Conservation (phyloP, 2,113 vertebrate genomes). For the Suncus etruscus region DNA sequence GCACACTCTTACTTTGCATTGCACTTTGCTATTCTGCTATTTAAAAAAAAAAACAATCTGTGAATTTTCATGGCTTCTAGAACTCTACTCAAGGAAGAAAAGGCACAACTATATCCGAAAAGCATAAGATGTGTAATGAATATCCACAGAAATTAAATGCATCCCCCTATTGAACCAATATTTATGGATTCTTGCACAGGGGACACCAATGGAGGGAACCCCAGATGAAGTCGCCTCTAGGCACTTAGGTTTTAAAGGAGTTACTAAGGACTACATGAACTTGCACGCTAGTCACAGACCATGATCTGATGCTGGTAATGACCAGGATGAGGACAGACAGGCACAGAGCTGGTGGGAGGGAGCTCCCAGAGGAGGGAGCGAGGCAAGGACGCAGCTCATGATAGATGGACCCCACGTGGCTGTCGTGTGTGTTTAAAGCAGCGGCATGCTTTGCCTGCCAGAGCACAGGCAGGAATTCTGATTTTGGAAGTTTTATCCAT, state of each 20-base stretch:
- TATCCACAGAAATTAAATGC: neutral
- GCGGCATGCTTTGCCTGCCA: neutral
- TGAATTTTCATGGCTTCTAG: neutral
- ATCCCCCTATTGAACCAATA: neutral
- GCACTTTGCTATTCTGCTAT: neutral
- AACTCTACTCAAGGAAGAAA: slow-evolving; percentile 1
- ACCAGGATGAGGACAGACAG: too few species aligned
- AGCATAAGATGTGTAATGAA: neutral
- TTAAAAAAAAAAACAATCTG: neutral
- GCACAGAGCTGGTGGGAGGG: neutral
- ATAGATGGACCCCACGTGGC: neutral
- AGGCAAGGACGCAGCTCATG: neutral
- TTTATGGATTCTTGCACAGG: neutral
- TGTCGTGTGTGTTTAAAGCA: neutral
- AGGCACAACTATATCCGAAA: slow-evolving; percentile 1
- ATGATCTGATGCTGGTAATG: too few species aligned
- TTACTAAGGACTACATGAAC: too few species aligned
- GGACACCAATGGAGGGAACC: too few species aligned
- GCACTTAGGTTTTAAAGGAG: neutral
- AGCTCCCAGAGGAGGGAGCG: neutral
- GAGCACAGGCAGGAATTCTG: slow-evolving; percentile 50
- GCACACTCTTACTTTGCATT: neutral
- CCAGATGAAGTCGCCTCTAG: neutral
- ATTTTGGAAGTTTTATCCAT: slow-evolving; percentile 50
- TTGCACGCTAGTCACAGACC: too few species aligned